A percentile compares a stretch with the other conserved stretches of the same genome.
Conservation (phyloP, 2,113 vertebrate species). For the Trogon surrucura region DNA sequence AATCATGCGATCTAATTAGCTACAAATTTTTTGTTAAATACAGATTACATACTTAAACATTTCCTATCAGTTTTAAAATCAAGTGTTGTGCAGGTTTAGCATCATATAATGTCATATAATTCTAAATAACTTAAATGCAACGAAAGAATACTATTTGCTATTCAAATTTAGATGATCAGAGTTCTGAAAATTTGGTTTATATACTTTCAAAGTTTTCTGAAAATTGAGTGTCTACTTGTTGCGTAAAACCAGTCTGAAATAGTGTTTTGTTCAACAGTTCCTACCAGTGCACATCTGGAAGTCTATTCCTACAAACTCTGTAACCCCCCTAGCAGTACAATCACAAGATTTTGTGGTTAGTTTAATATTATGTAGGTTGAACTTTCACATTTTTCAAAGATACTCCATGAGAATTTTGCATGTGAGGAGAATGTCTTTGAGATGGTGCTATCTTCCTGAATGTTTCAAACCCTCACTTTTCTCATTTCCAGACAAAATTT, state of each 20-base stretch:
- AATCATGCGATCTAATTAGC: conserved; percentile 62
- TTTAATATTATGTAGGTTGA: neutral
- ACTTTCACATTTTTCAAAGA: neutral
- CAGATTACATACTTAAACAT: conserved; percentile 62
- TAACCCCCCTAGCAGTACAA: neutral
- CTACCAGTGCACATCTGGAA: neutral
- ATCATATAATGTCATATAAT: neutral
- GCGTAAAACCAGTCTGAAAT: neutral
- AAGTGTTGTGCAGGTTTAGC: neutral
- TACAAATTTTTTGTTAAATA: conserved; percentile 72
- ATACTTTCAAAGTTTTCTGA: neutral
- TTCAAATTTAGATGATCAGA: neutral
- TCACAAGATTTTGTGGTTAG: neutral
- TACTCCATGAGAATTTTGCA: neutral
- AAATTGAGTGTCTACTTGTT: neutral
- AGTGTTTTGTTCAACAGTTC: neutral
- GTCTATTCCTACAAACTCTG: neutral
- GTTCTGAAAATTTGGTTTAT: neutral
- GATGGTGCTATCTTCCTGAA: neutral
- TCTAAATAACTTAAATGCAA: neutral
- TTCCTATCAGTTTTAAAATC: neutral
- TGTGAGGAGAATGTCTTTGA: neutral
- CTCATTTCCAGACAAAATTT: neutral
- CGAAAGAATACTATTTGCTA: neutral
- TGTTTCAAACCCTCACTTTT: neutral